Conservation (phyloP, 2,797 vertebrate species). For the Rhinogobio ventralis region DNA sequence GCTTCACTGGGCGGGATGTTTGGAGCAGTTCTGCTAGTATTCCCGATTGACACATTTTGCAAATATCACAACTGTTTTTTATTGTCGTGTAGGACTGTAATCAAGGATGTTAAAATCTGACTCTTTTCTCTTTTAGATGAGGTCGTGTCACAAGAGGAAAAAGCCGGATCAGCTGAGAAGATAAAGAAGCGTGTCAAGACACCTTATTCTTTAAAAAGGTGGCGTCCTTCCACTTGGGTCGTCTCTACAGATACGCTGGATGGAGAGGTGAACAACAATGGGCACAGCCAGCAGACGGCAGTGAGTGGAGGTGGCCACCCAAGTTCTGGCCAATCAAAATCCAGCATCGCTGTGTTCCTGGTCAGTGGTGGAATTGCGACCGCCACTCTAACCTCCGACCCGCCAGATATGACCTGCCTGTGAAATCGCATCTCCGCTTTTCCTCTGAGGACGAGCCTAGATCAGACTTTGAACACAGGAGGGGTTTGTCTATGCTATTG, state of each 20-base stretch:
- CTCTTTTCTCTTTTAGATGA: constrained; percentile 71
- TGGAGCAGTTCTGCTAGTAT: constrained; percentile 11
- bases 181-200: constrained; percentile 97
- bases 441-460: constrained; percentile 42
- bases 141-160: constrained; percentile 76
- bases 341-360: constrained; percentile 90
- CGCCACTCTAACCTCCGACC: constrained; percentile 84
- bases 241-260: constrained; percentile 85
- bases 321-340: constrained; percentile 78
- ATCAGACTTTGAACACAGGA: constrained; percentile 39
- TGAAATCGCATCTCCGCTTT: constrained; percentile 70
- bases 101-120: background rate
- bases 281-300: constrained; percentile 38
- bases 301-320: constrained; percentile 49
- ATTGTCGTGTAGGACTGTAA: background rate
- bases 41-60: background rate
- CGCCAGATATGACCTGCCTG: constrained; percentile 85
- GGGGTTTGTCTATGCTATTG: constrained; percentile 42
- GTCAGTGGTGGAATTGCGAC: constrained; percentile 84
- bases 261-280: constrained; percentile 81
- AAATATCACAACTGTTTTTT: constrained; percentile 20
- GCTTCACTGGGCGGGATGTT: constrained; percentile 41
- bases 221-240: constrained; percentile 93
- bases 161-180: constrained; percentile 88
- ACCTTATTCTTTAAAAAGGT: constrained; percentile 92